Evolutionary conservation across 2,888 invertebrate species (phyloP).

Genomic region (Opisthograptis luteolata): DNA sequence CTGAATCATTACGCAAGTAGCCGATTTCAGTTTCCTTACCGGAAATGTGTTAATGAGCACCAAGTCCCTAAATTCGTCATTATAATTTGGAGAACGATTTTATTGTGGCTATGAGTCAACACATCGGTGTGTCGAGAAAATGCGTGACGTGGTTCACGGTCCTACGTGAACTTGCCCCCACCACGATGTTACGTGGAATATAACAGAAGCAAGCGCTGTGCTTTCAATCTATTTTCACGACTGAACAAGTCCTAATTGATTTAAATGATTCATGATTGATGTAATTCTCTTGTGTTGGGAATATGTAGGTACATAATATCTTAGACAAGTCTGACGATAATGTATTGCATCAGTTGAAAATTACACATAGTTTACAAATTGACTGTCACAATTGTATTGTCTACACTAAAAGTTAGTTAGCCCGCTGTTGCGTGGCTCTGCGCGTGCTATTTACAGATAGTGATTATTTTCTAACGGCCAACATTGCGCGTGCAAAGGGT

Average conservation of each 20-base stretch:
- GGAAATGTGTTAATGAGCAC: slow-evolving; percentile 40
- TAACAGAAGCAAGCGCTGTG: slow-evolving; percentile 39
- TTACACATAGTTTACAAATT: background rate
- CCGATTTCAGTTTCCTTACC: slow-evolving; percentile 20
- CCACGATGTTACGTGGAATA: slow-evolving; percentile 33
- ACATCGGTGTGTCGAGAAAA: slow-evolving; percentile 53
- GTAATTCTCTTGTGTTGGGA: slow-evolving; percentile 2
- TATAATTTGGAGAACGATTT: slow-evolving; percentile 70
- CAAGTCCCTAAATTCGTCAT: slow-evolving; percentile 50
- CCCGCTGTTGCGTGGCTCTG: slow-evolving; percentile 14
- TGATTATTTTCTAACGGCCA: slow-evolving; percentile 52
- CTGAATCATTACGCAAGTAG: background rate
- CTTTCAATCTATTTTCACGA: slow-evolving; percentile 50
- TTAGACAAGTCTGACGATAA: background rate
- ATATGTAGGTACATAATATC: no score
- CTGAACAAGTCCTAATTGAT: slow-evolving; percentile 44
- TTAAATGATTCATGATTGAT: slow-evolving; percentile 44
- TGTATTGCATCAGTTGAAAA: background rate
- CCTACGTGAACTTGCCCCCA: slow-evolving; percentile 38
- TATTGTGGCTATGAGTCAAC: slow-evolving; percentile 68
- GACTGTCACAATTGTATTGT: background rate
- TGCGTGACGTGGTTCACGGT: slow-evolving; percentile 59
- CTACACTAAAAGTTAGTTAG: background rate
- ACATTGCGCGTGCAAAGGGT: slow-evolving; percentile 58
- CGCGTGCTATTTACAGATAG: slow-evolving; percentile 17